Conservation (phyloP, 2,797 vertebrate genomes). For the Rhinophrynus dorsalis region DNA sequence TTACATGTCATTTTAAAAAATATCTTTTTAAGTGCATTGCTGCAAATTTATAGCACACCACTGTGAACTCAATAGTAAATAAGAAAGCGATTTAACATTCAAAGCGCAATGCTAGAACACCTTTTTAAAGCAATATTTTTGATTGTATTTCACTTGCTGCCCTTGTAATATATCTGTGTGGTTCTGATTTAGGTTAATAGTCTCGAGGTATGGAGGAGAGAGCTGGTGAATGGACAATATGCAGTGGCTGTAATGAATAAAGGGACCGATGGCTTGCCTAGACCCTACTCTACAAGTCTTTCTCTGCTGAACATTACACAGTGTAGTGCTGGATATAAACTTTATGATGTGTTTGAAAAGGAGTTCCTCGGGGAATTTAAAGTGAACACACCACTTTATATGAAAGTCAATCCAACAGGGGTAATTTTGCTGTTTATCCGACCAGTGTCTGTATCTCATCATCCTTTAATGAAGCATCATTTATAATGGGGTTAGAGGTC, state of each 20-base stretch:
- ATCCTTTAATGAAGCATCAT: too few relatives aligned
- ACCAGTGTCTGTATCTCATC: background rate
- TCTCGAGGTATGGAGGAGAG: conserved; percentile 39
- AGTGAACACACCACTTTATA: background rate
- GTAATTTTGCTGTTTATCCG: conserved; percentile 47
- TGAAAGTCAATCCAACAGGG: conserved; percentile 32
- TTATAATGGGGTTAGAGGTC: too few relatives aligned
- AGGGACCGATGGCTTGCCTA: conserved; percentile 30
- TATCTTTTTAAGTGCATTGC: too few relatives aligned
- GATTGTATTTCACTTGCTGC: too few relatives aligned
- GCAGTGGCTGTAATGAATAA: conserved; percentile 17
- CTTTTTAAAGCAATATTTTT: too few relatives aligned
- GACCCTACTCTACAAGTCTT: conserved; percentile 14
- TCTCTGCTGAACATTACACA: background rate
- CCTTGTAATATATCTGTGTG: background rate
- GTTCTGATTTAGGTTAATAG: background rate
- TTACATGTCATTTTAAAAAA: too few relatives aligned
- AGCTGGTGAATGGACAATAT: conserved; percentile 1
- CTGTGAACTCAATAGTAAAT: too few relatives aligned
- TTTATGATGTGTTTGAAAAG: conserved; percentile 37
- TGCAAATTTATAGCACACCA: too few relatives aligned
- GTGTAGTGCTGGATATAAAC: conserved; percentile 26
- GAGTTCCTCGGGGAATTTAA: conserved; percentile 24
- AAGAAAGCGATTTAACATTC: too few relatives aligned
- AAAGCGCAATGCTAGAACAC: too few relatives aligned